phyloP scores from a whole-genome alignment of 2,113 vertebrate genomes.

The Lophochroa leadbeateri region DNA sequence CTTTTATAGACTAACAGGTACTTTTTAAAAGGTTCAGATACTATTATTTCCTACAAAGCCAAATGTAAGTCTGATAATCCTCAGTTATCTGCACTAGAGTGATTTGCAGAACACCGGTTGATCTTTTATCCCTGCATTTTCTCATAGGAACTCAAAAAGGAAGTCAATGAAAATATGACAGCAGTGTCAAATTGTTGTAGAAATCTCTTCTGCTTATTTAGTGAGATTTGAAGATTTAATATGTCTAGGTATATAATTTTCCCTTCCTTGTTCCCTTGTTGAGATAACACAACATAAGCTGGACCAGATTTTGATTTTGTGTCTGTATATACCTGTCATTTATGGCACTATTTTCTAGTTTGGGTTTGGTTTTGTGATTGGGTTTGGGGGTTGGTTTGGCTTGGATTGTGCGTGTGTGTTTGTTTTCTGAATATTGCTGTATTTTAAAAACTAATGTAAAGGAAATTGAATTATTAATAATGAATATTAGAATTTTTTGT shows the following conservation, averaged over 20 bases:
- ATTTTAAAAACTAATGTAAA: not conserved
- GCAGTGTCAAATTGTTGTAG: not conserved
- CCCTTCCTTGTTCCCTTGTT: not conserved
- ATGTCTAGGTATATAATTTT: not conserved
- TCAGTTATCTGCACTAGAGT: not conserved
- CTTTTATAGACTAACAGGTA: not conserved
- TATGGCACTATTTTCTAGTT: not conserved
- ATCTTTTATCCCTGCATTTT: not conserved
- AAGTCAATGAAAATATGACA: not conserved
- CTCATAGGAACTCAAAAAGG: not conserved
- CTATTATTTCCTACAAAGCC: not conserved
- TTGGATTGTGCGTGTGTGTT: not conserved
- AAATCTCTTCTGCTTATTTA: not conserved
- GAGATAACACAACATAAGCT: not conserved
- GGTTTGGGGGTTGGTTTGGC: fast-evolving
- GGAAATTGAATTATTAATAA: not conserved
- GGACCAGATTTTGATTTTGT: not conserved
- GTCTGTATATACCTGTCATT: not conserved
- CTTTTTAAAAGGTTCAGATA: not conserved
- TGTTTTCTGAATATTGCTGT: not conserved
- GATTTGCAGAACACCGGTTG: not conserved
- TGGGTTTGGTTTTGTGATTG: not conserved
- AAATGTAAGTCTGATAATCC: not conserved
- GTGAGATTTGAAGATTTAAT: not conserved
- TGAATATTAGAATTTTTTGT: not conserved